Evolutionary conservation across 2,113 vertebrate species (phyloP), one percentile per base, ranked within the genome.

Genomic region (Globicephala melas): DNA sequence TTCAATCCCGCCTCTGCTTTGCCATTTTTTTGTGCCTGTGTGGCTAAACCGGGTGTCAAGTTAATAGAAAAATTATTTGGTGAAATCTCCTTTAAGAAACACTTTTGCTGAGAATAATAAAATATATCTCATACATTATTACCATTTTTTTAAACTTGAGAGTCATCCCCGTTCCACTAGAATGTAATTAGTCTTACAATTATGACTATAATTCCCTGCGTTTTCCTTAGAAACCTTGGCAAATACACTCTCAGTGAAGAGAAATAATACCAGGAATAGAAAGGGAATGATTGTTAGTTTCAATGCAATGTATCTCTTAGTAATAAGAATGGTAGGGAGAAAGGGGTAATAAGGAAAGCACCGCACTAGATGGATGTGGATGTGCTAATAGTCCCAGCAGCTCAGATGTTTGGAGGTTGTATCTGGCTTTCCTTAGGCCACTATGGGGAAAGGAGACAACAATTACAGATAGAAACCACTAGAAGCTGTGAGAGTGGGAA

Each of bases 51-150:
- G 88, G 97, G 82, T 97, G 91, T 93, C 96, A 92, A 98, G 95
- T 98, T 98, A 98, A 98, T 97, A 98, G 98, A 98, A 98, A 98
- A 98, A 98, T 97, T 94, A 89, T 97, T 98, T 96, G 92, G 96
- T 98, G 97, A 96, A 98, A 98, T 98, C 97, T 97, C 95, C 0
- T 92, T 97, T 96, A 98, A 97, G 86, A 98, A 98, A 33, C 8
- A 55, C 73, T 1, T 96, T 96, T 93, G 41, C 47, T 97, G 92
- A 80, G 97, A 82, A 98, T 95, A 95, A 74, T 87, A 91, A 74
- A 98, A 98, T 91, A 92, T 97, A 96, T 90, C 96, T 98, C 97
- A 89, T 97, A 97, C 93, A 94, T 98, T 97, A 97, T 98, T 98
- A 98, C 97, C 25, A 36, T 74, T 87, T 89, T 92, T 98, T 96